A percentile compares a stretch with the other conserved stretches of the same genome.
phyloP scores from a whole-genome alignment of 2,888 invertebrate species.

The Sinotaia quadrata region DNA sequence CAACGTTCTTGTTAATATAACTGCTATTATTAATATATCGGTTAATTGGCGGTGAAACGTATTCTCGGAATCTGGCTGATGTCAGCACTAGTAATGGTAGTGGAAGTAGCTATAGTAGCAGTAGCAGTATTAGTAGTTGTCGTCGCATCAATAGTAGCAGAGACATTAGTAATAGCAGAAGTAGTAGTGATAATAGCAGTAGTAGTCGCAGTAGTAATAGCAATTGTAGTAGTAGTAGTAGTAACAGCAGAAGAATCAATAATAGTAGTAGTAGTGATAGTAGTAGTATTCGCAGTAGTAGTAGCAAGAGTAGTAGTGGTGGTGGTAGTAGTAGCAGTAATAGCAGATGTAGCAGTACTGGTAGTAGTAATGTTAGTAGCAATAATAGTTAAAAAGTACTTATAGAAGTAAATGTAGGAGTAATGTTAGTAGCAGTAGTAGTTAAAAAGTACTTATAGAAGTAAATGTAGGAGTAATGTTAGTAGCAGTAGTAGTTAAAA shows the following conservation, averaged over 20 bases:
- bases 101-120: background rate
- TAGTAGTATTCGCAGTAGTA: too few species aligned
- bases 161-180: background rate
- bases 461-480: background rate
- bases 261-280: too few species aligned
- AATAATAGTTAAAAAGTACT: background rate
- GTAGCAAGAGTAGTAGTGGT: background rate
- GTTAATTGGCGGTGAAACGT: background rate
- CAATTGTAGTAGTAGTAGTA: too few species aligned
- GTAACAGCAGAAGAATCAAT: too few species aligned
- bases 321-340: background rate
- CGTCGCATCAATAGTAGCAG: background rate
- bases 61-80: background rate
- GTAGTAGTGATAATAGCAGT: background rate
- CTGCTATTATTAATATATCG: too few species aligned
- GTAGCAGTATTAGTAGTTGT: background rate
- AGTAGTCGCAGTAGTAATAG: too few species aligned
- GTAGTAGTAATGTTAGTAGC: background rate
- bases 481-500: background rate
- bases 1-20: too few species aligned
- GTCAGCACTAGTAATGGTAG: background rate
- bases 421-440: too few species aligned
- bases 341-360: background rate
- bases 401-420: background rate
- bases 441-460: too few species aligned